A percentile compares a stretch with the other conserved stretches of the same genome.
These are phyloP conservation scores for Pollachius pollachius DNA, from an alignment of 2,113 vertebrate species.

Conservation along the genomic window DNA sequence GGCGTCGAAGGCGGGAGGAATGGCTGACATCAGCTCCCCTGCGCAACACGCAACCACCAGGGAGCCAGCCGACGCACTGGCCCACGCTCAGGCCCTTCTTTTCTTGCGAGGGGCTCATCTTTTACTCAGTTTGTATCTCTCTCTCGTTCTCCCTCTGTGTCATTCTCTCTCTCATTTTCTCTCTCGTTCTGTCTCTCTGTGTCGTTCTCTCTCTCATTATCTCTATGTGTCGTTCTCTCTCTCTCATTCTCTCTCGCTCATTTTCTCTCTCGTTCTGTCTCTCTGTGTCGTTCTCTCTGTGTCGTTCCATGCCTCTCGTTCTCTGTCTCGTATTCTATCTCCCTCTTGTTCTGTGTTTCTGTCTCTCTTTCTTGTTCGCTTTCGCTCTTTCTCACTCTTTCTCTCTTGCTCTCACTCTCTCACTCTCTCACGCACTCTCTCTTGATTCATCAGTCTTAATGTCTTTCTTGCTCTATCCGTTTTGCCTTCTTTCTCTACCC, in stretches of 20 bases:
- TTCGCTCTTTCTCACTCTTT: neutral
- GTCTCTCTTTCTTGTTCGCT: neutral
- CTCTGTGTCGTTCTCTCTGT: neutral
- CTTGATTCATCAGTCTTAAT: neutral
- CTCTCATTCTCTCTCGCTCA: slow-evolving; percentile 5
- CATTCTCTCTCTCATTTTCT: neutral
- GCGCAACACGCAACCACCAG: neutral
- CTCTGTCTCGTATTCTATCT: slow-evolving; percentile 2
- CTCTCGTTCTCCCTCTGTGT: neutral
- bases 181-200: neutral
- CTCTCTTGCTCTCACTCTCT: neutral
- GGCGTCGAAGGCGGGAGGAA: neutral
- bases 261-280: no score
- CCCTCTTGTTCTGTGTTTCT: slow-evolving; percentile 6
- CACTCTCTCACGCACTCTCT: neutral
- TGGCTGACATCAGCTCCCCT: slow-evolving; percentile 15
- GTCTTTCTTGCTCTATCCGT: slow-evolving; percentile 2
- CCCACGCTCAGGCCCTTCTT: no score
- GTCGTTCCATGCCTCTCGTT: neutral
- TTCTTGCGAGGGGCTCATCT: no score
- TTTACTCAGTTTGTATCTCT: no score
- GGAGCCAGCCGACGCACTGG: neutral
- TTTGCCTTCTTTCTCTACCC: slow-evolving; percentile 5
- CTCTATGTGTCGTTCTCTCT: slow-evolving; percentile 25
- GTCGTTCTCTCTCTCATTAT: neutral